Percentiles rank a stretch among this genome's conserved stretches.
phyloP scores from a whole-genome alignment of 2,888 invertebrate genomes.

The Diaprepes abbreviatus region DNA sequence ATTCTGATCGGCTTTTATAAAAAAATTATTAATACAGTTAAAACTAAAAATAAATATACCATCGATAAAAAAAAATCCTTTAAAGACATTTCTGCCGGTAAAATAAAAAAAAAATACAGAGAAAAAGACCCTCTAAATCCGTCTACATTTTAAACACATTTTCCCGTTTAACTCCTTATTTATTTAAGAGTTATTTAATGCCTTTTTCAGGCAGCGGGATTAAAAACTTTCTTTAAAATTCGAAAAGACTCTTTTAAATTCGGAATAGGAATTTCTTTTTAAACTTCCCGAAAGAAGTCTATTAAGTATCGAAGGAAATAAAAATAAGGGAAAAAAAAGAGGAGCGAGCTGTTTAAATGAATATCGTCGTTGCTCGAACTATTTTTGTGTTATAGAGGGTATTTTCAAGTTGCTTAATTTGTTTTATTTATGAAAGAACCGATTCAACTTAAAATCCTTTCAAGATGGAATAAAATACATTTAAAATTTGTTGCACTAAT shows the following conservation, averaged over 20 bases:
- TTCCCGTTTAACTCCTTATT: constrained; percentile 32
- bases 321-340: neutral
- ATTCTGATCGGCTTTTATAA: too few relatives aligned
- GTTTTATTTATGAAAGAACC: too few relatives aligned
- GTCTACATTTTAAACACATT: constrained; percentile 13
- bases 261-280: constrained; percentile 14
- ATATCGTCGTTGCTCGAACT: neutral
- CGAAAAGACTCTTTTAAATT: constrained; percentile 24
- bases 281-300: constrained; percentile 7
- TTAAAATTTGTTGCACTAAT: too few relatives aligned
- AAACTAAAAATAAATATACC: too few relatives aligned
- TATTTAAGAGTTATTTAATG: constrained; percentile 39
- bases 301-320: constrained; percentile 30
- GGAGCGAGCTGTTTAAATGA: constrained; percentile 3
- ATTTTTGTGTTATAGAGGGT: neutral
- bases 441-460: too few relatives aligned
- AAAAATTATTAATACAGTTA: too few relatives aligned
- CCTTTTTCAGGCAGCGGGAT: constrained; percentile 17
- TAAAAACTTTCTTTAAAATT: constrained; percentile 28
- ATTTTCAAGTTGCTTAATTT: too few relatives aligned
- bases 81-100: too few relatives aligned
- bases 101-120: too few relatives aligned
- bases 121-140: neutral
- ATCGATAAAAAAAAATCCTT: too few relatives aligned
- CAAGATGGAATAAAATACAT: too few relatives aligned